These are phyloP conservation scores for Zaprionus ornatus DNA, from an alignment of 1,140 invertebrate species.

Conservation along the genomic window DNA sequence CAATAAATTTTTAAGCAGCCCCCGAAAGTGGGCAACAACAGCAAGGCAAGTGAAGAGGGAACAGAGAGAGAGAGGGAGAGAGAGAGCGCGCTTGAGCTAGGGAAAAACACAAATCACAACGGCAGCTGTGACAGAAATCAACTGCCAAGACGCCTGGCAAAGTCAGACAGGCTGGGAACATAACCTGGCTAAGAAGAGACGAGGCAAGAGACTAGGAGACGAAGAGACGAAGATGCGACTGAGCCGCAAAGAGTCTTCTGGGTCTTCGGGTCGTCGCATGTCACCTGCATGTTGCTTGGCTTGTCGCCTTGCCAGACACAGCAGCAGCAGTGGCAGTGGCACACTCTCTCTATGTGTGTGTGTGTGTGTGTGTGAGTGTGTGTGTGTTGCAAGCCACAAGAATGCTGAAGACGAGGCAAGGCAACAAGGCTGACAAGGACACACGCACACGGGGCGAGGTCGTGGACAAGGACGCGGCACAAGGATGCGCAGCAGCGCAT, in stretches of 20 bases:
- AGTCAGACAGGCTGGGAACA: constrained; percentile 39
- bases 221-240: background rate
- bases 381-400: constrained; percentile 57
- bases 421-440: constrained; percentile 60
- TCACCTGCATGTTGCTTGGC: constrained; percentile 41
- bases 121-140: constrained; percentile 77
- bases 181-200: constrained; percentile 13
- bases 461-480: constrained; percentile 13
- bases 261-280: constrained; percentile 20
- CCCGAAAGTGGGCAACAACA: constrained; percentile 46
- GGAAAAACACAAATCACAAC: constrained; percentile 64
- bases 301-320: constrained; percentile 38
- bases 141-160: constrained; percentile 69
- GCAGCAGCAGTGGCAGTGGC: constrained; percentile 10
- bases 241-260: constrained; percentile 6
- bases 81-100: constrained; percentile 3
- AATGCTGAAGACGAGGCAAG: constrained; percentile 50
- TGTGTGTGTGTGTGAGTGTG: constrained; percentile 49
- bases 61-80: background rate
- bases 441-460: constrained; percentile 27
- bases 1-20: constrained; percentile 64
- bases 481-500: constrained; percentile 8
- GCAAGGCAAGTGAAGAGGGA: background rate
- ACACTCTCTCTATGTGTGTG: background rate
- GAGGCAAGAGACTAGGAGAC: no score